These are phyloP conservation scores for Gymnoscopelus microlampas DNA, from an alignment of 2,797 vertebrate genomes.

Conservation along the genomic window DNA sequence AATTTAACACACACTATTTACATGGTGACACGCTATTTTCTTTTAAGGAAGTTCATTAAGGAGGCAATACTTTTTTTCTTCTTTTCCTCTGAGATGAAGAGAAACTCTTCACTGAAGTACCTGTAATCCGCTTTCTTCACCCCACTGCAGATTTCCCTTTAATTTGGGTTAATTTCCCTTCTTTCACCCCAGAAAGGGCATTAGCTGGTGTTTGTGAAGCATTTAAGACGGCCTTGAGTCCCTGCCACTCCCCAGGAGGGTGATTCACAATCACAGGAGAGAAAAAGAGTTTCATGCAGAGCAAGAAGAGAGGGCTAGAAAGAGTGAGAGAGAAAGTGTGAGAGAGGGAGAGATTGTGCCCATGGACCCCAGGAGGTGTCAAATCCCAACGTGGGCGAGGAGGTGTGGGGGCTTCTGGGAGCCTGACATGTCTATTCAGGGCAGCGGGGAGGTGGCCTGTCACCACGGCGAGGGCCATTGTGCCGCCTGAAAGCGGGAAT, in stretches of 20 bases:
- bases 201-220: conserved; percentile 25
- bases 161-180: conserved; percentile 52
- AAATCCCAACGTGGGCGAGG: conserved; percentile 13
- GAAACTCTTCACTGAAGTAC: conserved; percentile 26
- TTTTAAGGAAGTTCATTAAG: background rate
- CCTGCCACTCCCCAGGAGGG: conserved; percentile 52
- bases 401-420: conserved; percentile 48
- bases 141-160: conserved; percentile 37
- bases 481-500: conserved; percentile 68
- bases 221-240: conserved; percentile 30
- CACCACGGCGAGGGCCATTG: conserved; percentile 62
- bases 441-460: conserved; percentile 63
- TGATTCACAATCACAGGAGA: conserved; percentile 54
- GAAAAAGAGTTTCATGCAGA: background rate
- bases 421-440: conserved; percentile 70
- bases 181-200: conserved; percentile 40
- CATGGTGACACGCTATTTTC: conserved; percentile 15
- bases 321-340: conserved; percentile 33
- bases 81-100: conserved; percentile 6
- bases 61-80: background rate
- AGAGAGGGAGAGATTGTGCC: conserved; percentile 2
- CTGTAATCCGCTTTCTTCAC: conserved; percentile 48
- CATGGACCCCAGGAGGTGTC: conserved; percentile 20
- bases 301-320: conserved; percentile 30
- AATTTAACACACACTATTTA: conserved; percentile 26